Evolutionary conservation across 2,888 invertebrate genomes (phyloP).

Genomic region (Busseola fusca): DNA sequence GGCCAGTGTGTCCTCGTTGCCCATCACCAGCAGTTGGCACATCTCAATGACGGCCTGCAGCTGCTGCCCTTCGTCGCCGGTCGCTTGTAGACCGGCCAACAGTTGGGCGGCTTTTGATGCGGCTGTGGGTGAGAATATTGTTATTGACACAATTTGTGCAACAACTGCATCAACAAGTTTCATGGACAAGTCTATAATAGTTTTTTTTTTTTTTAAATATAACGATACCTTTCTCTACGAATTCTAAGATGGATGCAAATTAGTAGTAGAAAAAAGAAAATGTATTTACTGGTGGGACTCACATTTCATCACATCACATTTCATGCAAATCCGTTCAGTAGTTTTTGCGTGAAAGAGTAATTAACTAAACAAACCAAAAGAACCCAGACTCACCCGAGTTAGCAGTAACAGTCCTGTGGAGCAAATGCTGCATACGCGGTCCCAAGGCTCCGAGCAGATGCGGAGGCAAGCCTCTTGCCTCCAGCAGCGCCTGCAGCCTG

Average conservation of each 20-base stretch:
- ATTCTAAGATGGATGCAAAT: neutral
- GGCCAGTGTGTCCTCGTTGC: conserved; percentile 99
- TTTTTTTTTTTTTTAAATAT: neutral
- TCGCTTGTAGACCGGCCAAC: conserved; percentile 96
- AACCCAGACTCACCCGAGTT: conserved; percentile 76
- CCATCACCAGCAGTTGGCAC: conserved; percentile 99
- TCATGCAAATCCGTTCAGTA: too few relatives aligned
- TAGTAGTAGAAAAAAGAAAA: too few relatives aligned
- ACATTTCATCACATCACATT: too few relatives aligned
- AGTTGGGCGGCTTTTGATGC: conserved; percentile 98
- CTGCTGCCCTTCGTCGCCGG: conserved; percentile 98
- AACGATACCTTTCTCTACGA: neutral
- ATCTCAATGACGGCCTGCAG: conserved; percentile 99
- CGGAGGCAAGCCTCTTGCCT: conserved; percentile 98
- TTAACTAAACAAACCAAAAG: neutral
- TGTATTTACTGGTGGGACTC: too few relatives aligned
- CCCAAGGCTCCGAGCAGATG: conserved; percentile 98
- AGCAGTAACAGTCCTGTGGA: conserved; percentile 98
- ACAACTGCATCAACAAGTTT: neutral
- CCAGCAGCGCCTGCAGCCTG: conserved; percentile 97
- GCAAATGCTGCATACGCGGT: conserved; percentile 98
- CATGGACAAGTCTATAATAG: neutral
- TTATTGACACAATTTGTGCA: neutral
- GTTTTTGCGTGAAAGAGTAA: too few relatives aligned
- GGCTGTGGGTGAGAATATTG: conserved; percentile 79